phyloP scores from a whole-genome alignment of 2,113 vertebrate species.

The Pterocles burchelli region DNA sequence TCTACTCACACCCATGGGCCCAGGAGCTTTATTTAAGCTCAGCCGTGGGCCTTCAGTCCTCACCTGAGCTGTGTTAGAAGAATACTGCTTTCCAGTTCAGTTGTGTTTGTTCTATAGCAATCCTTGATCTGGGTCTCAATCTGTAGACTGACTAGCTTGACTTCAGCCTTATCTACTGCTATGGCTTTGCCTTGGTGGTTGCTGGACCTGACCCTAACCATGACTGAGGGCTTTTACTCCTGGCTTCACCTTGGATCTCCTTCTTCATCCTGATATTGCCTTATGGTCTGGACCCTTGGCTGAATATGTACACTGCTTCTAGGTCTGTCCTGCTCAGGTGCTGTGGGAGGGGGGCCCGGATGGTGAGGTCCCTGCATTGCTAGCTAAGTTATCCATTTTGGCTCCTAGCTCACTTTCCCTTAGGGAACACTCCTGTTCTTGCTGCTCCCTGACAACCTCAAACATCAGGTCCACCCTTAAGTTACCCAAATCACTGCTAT shows the following conservation, averaged over 20 bases:
- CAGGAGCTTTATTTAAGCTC: background rate
- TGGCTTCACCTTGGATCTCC: background rate
- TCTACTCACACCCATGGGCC: background rate
- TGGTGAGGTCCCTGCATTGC: background rate
- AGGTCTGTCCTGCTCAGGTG: background rate
- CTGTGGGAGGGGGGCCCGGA: background rate
- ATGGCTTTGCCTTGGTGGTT: background rate
- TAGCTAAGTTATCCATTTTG: background rate
- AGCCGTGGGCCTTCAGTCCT: rapidly evolving
- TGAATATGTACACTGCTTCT: background rate
- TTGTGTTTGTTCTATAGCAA: background rate
- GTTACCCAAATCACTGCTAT: background rate
- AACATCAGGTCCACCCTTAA: background rate
- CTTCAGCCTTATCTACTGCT: background rate
- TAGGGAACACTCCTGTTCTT: background rate
- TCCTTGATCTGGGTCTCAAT: background rate
- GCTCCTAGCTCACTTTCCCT: background rate
- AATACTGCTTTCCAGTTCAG: background rate
- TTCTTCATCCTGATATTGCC: background rate
- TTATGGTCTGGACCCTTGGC: background rate
- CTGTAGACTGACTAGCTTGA: background rate
- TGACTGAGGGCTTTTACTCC: background rate
- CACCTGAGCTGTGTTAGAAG: background rate
- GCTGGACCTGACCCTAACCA: background rate
- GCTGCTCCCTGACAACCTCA: background rate